Evolutionary conservation across 2,797 vertebrate genomes (phyloP), one percentile per base, ranked within the genome.

Genomic region (Vireo griseus): DNA sequence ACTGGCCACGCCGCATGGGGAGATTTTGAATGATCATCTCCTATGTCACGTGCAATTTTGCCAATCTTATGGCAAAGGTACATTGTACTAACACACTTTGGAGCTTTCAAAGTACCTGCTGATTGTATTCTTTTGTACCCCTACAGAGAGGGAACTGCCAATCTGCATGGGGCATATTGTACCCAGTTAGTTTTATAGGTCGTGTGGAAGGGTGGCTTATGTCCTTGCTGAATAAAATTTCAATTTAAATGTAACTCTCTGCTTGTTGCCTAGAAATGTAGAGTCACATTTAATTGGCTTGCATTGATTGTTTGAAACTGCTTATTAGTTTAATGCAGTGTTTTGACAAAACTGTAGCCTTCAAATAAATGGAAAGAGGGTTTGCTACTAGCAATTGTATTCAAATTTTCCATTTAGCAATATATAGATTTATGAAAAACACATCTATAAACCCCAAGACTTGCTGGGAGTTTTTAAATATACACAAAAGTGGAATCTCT

Each of bases 291-390:
- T 96, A 94, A 92, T 95, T 94, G 82, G 31, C 45, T 83, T 84
- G 16, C 69, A 96, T 88, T 72, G 91, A 94, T 89, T 35, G 16
- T 86, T 91, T 92, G 72, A 74, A 85, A 62, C 68, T 94, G 87
- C 76, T 95, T 91, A 88, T 92, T 94, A 71, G 67, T 94, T 83
- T 92, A 94, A 90, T 80, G 66, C 28, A 59, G 29, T 86, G 61
- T 92, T 96, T 82, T 93, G 55, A 63, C 55, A 88, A 87, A 96
- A 62, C 24, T 37, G 25, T 40, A 85, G 44, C 65, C 66, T 85
- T 92, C 66, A 90, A 68, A 66, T 42, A 84, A 86, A 62, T 67
- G 52, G 17, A 75, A 86, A 76, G 40, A 21, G 12, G 55, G 20
- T 40, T 84, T 87, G 67, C 33, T 50, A 31, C n/a, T 68, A 55